Conservation (phyloP, 2,888 invertebrate species). For the Clistopyga incitator region DNA sequence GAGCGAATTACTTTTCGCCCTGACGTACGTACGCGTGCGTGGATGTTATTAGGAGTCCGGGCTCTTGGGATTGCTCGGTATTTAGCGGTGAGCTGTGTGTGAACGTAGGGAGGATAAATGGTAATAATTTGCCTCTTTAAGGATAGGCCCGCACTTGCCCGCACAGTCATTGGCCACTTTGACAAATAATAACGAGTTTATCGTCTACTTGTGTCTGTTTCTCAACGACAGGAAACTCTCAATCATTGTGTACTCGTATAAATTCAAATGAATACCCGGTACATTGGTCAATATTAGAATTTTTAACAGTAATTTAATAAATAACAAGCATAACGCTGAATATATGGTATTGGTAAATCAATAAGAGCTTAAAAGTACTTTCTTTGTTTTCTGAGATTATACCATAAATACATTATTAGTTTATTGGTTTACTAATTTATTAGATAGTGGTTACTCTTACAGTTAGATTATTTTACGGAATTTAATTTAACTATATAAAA, state of each 20-base stretch:
- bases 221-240: not conserved
- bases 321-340: too few species aligned
- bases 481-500: too few species aligned
- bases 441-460: too few species aligned
- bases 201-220: not conserved
- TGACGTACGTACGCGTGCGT: slow-evolving; percentile 5
- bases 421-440: too few species aligned
- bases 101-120: slow-evolving; percentile 1
- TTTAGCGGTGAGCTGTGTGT: slow-evolving; percentile 9
- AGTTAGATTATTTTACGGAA: too few species aligned
- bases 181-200: not conserved
- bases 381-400: too few species aligned
- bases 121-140: slow-evolving; percentile 19
- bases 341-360: too few species aligned
- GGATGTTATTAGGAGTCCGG: slow-evolving; percentile 3
- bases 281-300: too few species aligned
- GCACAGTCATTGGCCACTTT: not conserved
- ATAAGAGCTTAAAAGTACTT: too few species aligned
- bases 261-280: not conserved
- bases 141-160: not conserved
- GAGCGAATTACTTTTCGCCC: slow-evolving; percentile 14
- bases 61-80: not conserved
- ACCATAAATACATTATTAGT: too few species aligned
- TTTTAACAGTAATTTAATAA: too few species aligned
- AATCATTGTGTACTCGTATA: not conserved